Evolutionary conservation across 2,113 vertebrate species (phyloP), one percentile per base, ranked within the genome.

Genomic region (Caloenas nicobarica): DNA sequence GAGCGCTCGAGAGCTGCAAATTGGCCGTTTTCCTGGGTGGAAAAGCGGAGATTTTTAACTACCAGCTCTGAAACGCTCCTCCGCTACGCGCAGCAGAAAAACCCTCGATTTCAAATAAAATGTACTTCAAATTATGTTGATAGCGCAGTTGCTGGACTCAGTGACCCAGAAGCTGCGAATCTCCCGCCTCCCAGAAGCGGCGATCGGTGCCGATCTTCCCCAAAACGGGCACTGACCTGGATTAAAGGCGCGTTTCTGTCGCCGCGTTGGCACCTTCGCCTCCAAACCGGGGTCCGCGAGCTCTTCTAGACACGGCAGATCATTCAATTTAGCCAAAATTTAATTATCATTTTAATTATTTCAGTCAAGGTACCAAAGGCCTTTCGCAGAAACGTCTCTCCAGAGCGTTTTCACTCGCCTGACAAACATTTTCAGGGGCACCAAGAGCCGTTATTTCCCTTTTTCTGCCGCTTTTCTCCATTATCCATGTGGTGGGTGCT

Each of bases 391-490:
- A 18, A 33, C 4, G 57, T 69, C 85, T 69, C 81, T 60, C 53
- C 10, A 0, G 16, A 62, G 81, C 23, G 0, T 50, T 22, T 65
- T 14, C 22, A 0, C 71, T 44, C 8, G n/a, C 54, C 54, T 1
- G 12, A 68, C 89, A 14, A 60, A 64, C 0, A 10, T 5, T 42
- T 24, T 1, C 33, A 36, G 70, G 19, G 65, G 60, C 66, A 50
- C 10, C 18, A 15, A n/a, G 16, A 48, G 61, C 79, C 46, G 18
- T 65, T 5, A 26, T 22, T 46, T 54, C 8, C 82, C 58, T 24
- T 50, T 14, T 22, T 10, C 11, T 16, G 74, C 34, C 5, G 21
- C 0, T 11, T 61, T 3, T 13, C 31, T 61, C 36, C 0, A 0
- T 44, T 24, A 34, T 6, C 80, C 28, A 0, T 2, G 8, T 0